Base-by-base conservation (phyloP, 2,888 invertebrate species). In the Phaedon cochleariae region DNA sequence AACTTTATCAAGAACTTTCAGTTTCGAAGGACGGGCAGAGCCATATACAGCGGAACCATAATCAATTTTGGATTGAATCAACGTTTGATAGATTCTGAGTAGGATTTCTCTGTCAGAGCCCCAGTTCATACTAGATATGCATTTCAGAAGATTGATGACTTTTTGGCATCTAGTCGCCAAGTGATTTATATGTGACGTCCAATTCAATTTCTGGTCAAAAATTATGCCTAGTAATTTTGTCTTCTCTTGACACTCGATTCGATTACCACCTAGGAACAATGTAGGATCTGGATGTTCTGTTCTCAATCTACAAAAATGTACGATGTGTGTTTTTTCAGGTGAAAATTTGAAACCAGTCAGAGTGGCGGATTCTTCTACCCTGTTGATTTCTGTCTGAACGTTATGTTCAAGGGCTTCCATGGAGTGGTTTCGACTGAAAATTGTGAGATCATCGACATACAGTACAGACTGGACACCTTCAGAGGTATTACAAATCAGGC, bases 171-270 rank as follows among this genome's bases (percentile, higher is more conserved):
- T 59, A 6, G 6, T 20, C 7, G 34, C 37, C 1, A 64, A 12
- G 5, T 51, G 21, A 12, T 20, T n/a, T n/a, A 59, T 52, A 7
- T 64, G 37, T 9, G 1, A 10, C 6, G 20, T 21, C 48, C 54
- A 54, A 12, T 21, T 54, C 20, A 61, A 31, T 54, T 61, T 61
- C n/a, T 17, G 37, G 29, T 61, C 31, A 48, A 61, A 61, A 6
- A 48, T 46, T 12, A 61, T 15, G 0, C 54, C 54, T 21, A 61
- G 45, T 10, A 61, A 37, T 54, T 54, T 54, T n/a, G 7, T 46
- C 9, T 3, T 26, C 9, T 51, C 22, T 9, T 4, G 4, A 6
- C 9, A 10, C 2, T 7, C 1, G 31, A 6, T 10, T 15, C n/a
- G 29, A 6, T 7, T 3, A 20, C 18, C n/a, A 4, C 20, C 15